phyloP scores from a whole-genome alignment of 2,888 invertebrate genomes.

The Barypeithes pellucidus region DNA sequence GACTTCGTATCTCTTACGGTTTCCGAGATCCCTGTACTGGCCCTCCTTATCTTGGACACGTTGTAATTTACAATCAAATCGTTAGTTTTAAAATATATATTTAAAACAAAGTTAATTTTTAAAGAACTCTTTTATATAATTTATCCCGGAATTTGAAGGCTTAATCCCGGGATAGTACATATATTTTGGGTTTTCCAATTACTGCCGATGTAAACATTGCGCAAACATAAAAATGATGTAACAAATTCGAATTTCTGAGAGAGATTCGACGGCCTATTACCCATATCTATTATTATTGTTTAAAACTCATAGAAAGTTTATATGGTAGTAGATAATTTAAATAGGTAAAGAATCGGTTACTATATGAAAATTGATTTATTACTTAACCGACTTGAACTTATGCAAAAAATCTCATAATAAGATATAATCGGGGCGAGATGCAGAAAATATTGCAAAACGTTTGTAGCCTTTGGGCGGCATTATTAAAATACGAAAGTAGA shows the following conservation, averaged over 20 bases:
- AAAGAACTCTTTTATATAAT: no score
- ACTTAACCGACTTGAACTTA: neutral
- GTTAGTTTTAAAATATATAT: no score
- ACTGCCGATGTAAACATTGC: neutral
- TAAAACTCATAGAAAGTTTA: slow-evolving; percentile 10
- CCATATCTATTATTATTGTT: slow-evolving; percentile 2
- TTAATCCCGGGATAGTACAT: no score
- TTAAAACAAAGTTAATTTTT: no score
- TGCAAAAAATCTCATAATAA: slow-evolving; percentile 1
- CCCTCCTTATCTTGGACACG: no score
- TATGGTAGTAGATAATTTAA: slow-evolving; percentile 9
- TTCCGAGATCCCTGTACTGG: no score
- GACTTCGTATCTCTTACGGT: no score
- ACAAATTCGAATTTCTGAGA: neutral
- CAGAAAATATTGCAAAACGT: neutral
- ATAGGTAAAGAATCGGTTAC: slow-evolving; percentile 1
- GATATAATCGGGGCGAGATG: neutral
- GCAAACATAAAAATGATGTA: neutral
- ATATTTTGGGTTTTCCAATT: neutral
- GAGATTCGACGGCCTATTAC: slow-evolving; percentile 1
- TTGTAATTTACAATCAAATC: no score
- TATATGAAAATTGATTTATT: neutral
- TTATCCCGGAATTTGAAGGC: no score
- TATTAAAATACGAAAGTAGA: slow-evolving; percentile 15
- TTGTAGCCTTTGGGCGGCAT: slow-evolving; percentile 1